phyloP scores from a whole-genome alignment of 2,888 invertebrate genomes.

The Dastarcus helophoroides region DNA sequence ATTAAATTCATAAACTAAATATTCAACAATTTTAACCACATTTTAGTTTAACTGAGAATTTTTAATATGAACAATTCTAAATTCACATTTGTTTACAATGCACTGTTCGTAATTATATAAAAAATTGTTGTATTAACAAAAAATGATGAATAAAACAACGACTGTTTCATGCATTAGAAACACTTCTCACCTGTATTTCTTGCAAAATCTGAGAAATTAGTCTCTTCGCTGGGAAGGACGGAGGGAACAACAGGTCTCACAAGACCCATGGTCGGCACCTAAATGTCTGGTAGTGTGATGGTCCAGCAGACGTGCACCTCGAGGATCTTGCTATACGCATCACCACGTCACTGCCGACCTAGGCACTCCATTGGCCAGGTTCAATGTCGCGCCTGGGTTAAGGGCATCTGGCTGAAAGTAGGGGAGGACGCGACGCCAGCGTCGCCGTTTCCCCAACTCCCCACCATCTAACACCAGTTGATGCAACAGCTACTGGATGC shows the following conservation, averaged over 20 bases:
- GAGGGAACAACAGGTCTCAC: conserved; percentile 14
- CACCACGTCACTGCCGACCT: conserved; percentile 50
- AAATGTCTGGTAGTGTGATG: conserved; percentile 10
- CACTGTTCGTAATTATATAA: no score
- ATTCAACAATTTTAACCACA: no score
- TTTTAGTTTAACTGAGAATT: no score
- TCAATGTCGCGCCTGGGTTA: conserved; percentile 35
- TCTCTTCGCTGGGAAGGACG: conserved; percentile 25
- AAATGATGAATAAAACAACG: no score
- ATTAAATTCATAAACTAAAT: no score
- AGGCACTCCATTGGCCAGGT: conserved; percentile 36
- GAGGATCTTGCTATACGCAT: no score
- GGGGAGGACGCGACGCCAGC: conserved; percentile 10
- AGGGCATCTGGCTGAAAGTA: conserved; percentile 27
- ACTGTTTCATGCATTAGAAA: no score
- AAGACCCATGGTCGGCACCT: conserved; percentile 19
- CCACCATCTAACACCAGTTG: neutral
- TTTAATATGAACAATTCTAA: no score
- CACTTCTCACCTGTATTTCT: conserved; percentile 18
- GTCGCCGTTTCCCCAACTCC: conserved; percentile 5
- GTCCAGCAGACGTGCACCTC: conserved; percentile 16
- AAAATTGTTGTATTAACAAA: no score
- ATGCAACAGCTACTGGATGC: neutral
- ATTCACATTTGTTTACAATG: no score
- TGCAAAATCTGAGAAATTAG: conserved; percentile 19